Evolutionary conservation across 2,113 vertebrate genomes (phyloP).

Genomic region (human): DNA sequence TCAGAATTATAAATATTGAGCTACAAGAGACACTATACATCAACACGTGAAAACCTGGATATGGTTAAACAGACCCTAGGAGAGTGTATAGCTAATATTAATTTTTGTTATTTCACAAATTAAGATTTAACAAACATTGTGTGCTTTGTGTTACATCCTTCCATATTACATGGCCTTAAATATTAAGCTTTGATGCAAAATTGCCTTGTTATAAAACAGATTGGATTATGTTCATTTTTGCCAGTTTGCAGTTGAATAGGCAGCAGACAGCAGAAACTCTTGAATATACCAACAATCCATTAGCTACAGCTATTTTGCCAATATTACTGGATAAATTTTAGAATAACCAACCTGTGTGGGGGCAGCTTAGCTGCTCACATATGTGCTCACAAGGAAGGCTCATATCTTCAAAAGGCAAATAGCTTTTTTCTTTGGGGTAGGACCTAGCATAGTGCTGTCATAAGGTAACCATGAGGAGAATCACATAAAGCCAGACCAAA

Average conservation of each 20-base stretch:
- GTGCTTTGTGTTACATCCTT: conserved; percentile 22
- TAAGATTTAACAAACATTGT: conserved; percentile 43
- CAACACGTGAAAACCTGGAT: neutral
- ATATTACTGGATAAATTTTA: neutral
- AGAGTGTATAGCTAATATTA: conserved; percentile 9
- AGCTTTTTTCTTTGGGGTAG: conserved; percentile 30
- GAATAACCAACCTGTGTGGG: neutral
- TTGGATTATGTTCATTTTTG: neutral
- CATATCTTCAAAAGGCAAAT: neutral
- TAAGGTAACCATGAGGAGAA: neutral
- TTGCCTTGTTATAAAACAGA: conserved; percentile 18
- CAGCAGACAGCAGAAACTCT: neutral
- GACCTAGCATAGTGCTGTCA: neutral
- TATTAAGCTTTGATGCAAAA: conserved; percentile 41
- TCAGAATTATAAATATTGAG: conserved; percentile 45
- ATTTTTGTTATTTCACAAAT: conserved; percentile 36
- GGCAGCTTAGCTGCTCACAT: neutral
- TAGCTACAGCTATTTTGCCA: conserved; percentile 22
- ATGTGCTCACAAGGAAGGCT: neutral
- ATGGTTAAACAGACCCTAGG: neutral
- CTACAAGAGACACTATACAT: neutral
- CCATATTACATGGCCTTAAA: conserved; percentile 37
- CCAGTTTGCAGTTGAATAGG: conserved; percentile 9
- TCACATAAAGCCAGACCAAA: neutral
- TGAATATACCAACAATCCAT: neutral